Evolutionary conservation across 1,140 invertebrate genomes (phyloP).

Genomic region (Phymastichus coffea): DNA sequence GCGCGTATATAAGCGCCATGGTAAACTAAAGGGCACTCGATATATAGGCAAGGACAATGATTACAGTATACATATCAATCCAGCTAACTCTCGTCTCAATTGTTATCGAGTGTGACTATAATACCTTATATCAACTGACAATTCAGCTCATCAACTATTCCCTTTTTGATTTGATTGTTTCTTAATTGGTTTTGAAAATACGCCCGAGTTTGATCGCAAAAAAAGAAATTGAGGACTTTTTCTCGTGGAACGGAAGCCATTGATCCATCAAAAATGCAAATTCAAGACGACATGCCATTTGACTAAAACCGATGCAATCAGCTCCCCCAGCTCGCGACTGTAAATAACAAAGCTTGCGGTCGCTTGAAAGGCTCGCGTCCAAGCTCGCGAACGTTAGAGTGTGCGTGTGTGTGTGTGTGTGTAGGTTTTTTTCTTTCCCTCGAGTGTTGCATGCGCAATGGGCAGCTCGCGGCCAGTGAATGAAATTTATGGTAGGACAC

Average conservation of each 20-base stretch:
- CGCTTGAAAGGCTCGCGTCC: not conserved
- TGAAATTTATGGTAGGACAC: conserved; percentile 16
- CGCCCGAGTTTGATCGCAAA: too few species aligned
- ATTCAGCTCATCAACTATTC: too few species aligned
- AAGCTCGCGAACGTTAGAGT: not conserved
- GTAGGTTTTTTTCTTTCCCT: not conserved
- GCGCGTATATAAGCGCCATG: not conserved
- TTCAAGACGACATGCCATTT: too few species aligned
- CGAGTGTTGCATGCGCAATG: conserved; percentile 13
- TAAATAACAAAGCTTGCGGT: conserved; percentile 2
- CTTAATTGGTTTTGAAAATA: too few species aligned
- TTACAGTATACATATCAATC: not conserved
- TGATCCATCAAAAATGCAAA: too few species aligned
- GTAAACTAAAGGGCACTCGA: conserved; percentile 15
- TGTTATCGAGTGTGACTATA: not conserved
- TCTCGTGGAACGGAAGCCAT: too few species aligned
- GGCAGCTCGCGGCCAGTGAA: not conserved
- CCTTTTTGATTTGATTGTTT: too few species aligned
- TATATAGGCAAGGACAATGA: conserved; percentile 21
- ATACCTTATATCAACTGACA: not conserved
- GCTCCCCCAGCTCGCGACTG: not conserved
- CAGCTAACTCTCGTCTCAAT: not conserved
- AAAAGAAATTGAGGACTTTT: too few species aligned
- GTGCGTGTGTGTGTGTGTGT: too few species aligned
- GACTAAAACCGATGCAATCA: too few species aligned